These are phyloP conservation scores for Phocides pigmalion DNA, from an alignment of 1,140 invertebrate genomes.

Conservation along the genomic window DNA sequence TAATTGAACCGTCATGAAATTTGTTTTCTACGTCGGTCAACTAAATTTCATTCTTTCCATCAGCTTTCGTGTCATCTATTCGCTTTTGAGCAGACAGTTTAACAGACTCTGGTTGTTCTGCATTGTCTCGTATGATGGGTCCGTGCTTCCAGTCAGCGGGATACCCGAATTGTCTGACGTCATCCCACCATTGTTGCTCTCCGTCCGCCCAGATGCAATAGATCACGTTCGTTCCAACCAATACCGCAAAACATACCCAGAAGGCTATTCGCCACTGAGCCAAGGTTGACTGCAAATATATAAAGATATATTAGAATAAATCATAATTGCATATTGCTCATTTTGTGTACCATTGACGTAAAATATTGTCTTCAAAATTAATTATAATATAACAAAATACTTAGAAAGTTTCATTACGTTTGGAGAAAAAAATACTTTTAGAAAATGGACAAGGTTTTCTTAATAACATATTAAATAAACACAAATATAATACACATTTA, in stretches of 20 bases:
- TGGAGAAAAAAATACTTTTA: too few species aligned
- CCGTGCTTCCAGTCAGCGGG: conserved; percentile 69
- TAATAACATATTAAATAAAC: too few species aligned
- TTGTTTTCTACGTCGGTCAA: too few species aligned
- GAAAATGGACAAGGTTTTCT: too few species aligned
- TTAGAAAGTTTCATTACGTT: too few species aligned
- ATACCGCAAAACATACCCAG: conserved; percentile 90
- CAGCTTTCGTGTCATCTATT: not conserved
- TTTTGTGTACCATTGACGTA: too few species aligned
- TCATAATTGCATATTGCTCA: too few species aligned
- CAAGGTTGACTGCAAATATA: conserved; percentile 85
- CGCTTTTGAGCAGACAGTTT: conserved; percentile 38
- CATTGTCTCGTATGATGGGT: conserved; percentile 43
- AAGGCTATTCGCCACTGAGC: conserved; percentile 92
- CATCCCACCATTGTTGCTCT: conserved; percentile 89
- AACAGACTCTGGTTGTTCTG: conserved; percentile 43
- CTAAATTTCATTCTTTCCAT: not conserved
- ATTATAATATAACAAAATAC: too few species aligned
- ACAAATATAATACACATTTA: too few species aligned
- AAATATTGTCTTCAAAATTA: too few species aligned
- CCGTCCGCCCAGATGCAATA: conserved; percentile 89
- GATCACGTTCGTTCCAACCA: conserved; percentile 88
- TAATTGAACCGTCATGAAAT: too few species aligned
- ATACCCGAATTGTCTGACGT: conserved; percentile 68
- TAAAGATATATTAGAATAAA: not conserved